phyloP scores from a whole-genome alignment of 2,888 invertebrate genomes.

The Exephanes ischioxanthus region DNA sequence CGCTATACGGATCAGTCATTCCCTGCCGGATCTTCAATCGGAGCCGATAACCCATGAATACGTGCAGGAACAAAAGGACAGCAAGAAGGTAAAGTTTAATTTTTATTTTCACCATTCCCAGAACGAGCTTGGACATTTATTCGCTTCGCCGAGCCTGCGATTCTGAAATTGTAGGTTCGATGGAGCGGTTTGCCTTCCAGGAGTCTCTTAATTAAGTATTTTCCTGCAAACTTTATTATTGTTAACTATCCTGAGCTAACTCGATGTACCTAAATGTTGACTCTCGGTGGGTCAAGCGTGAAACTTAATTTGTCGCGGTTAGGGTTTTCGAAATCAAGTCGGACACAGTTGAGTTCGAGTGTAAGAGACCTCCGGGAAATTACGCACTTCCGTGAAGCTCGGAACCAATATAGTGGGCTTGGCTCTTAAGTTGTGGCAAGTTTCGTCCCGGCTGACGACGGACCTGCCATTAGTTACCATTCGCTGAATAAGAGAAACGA shows the following conservation, averaged over 20 bases:
- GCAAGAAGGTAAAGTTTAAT: constrained; percentile 87
- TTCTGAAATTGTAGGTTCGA: not conserved
- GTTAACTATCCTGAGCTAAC: not conserved
- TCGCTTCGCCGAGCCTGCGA: not conserved
- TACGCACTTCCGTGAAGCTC: not conserved
- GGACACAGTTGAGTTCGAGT: not conserved
- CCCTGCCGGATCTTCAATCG: constrained; percentile 90
- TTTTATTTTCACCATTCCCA: too few relatives aligned
- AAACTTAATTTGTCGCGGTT: not conserved
- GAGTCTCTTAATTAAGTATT: not conserved
- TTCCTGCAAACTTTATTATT: not conserved
- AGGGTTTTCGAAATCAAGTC: not conserved
- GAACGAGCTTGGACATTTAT: too few relatives aligned
- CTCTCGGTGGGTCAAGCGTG: not conserved
- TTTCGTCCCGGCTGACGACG: not conserved
- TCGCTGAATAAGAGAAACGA: too few relatives aligned
- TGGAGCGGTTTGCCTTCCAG: not conserved
- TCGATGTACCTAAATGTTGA: not conserved
- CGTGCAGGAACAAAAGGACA: constrained; percentile 90
- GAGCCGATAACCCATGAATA: constrained; percentile 90
- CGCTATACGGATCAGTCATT: constrained; percentile 91
- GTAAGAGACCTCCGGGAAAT: not conserved
- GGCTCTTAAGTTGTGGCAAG: not conserved
- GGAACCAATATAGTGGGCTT: not conserved
- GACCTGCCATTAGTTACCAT: not conserved